Base-by-base conservation (phyloP, 1,140 invertebrate species). In the Lasioglossum albipes region DNA sequence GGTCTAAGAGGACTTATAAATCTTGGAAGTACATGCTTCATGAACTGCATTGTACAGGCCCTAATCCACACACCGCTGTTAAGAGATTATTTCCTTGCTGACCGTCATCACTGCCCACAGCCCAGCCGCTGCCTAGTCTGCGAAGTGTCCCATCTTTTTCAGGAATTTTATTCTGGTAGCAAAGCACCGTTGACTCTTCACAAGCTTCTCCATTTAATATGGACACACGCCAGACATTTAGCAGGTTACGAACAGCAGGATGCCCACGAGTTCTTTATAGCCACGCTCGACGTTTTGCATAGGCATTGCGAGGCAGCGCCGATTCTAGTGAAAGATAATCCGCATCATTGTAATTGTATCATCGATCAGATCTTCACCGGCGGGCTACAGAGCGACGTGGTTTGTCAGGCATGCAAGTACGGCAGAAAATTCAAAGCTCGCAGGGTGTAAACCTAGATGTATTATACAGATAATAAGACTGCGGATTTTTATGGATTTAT, bases 251-350 rank as follows among this genome's bases (percentile, higher is more conserved):
- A 99, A 90, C 98, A 99, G 91, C 98, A 99, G 93, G 99, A 99
- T 93, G 98, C 99, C 74, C 99, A 99, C 91, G 99, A 99, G 94
- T 99, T 99, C 94, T 99, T 99, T 88, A 99, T 99, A 70, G 98
- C 98, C 22, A 97, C 97, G 3, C 94, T 99, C 36, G 97, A 99
- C 91, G 96, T 99, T 9, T 92, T 99, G 41, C 98, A 99, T 93
- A 94, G 96, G 91, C 97, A 97, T 89, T 96, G 95, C 89, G 92
- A 92, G 66, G 91, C 90, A 18, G 91, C 93, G n/a, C 92, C 92
- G 7, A 93, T 93, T 64, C 72, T 93, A 45, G 91, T 93, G 13
- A 93, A 93, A 64, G 91, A 93, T 92, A 93, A 94, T 92, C 95
- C 95, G 74, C 95, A 96, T 84, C 96, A 97, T 81, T 99, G 98